These are phyloP conservation scores for Triplophysa yarkandensis DNA, from an alignment of 2,797 vertebrate species.

Conservation along the genomic window DNA sequence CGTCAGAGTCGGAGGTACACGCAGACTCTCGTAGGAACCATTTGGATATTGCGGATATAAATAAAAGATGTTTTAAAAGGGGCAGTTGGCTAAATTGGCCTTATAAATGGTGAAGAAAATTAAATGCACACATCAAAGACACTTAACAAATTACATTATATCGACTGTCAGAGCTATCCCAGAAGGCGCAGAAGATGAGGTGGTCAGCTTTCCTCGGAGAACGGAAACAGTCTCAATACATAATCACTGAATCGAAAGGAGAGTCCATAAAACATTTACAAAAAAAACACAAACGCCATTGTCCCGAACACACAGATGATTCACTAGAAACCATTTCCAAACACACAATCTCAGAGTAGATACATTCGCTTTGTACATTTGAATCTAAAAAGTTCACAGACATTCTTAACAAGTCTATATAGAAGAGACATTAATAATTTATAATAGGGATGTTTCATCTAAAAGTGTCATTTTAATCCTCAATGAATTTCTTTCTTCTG, in stretches of 20 bases:
- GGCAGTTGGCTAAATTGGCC: slow-evolving; percentile 57
- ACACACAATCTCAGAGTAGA: slow-evolving; percentile 11
- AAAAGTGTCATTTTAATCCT: too few relatives aligned
- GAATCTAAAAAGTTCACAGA: too few relatives aligned
- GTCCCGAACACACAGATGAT: slow-evolving; percentile 1
- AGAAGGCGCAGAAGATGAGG: neutral
- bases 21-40: slow-evolving; percentile 65
- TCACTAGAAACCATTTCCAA: slow-evolving; percentile 14
- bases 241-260: slow-evolving; percentile 27
- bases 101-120: slow-evolving; percentile 61
- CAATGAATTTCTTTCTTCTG: too few relatives aligned
- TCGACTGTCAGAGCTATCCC: slow-evolving; percentile 41
- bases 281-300: neutral
- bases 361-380: slow-evolving; percentile 16
- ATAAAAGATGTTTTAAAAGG: slow-evolving; percentile 73
- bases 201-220: slow-evolving; percentile 26
- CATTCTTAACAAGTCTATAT: too few relatives aligned
- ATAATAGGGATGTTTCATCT: too few relatives aligned
- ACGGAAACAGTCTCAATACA: slow-evolving; percentile 35
- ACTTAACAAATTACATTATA: slow-evolving; percentile 64
- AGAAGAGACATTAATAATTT: too few relatives aligned
- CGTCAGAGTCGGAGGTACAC: slow-evolving; percentile 39
- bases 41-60: slow-evolving; percentile 71
- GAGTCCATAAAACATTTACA: slow-evolving; percentile 5
- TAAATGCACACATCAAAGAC: slow-evolving; percentile 69